A percentile compares a stretch with the other conserved stretches of the same genome.
These are phyloP conservation scores for Lasius fuliginosus DNA, from an alignment of 2,888 invertebrate species.

Conservation along the genomic window DNA sequence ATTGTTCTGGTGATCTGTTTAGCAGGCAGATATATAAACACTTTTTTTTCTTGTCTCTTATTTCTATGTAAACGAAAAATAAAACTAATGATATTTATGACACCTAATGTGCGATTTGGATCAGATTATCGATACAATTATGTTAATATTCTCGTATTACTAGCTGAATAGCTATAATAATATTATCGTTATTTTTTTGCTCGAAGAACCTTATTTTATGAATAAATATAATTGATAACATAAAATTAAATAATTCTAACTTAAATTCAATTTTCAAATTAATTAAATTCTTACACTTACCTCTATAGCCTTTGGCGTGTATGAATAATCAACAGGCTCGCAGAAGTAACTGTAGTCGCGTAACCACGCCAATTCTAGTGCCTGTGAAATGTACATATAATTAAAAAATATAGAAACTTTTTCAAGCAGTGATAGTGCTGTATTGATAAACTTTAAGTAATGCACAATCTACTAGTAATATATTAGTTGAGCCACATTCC, in stretches of 20 bases:
- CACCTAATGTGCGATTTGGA: neutral
- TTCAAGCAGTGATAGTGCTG: neutral
- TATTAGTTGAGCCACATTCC: neutral
- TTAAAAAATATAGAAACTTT: neutral
- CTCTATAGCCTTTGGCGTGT: conserved; percentile 88
- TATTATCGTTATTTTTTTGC: neutral
- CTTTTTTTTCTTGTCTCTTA: neutral
- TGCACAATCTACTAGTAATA: neutral
- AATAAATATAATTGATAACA: neutral
- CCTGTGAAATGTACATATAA: conserved; percentile 67
- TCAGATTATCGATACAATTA: neutral
- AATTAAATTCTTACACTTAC: conserved; percentile 78
- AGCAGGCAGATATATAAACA: neutral
- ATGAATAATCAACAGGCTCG: conserved; percentile 90
- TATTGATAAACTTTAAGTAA: neutral
- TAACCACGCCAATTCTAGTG: conserved; percentile 76
- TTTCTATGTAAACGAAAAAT: conserved; percentile 20
- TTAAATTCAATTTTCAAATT: neutral
- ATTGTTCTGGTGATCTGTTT: conserved; percentile 87
- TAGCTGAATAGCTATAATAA: neutral
- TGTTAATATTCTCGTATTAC: neutral
- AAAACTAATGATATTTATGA: neutral
- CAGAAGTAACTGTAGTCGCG: conserved; percentile 90
- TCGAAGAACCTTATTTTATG: neutral
- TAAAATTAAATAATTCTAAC: neutral